Conservation (phyloP, 2,113 vertebrate genomes). For the Typhlomys cinereus region DNA sequence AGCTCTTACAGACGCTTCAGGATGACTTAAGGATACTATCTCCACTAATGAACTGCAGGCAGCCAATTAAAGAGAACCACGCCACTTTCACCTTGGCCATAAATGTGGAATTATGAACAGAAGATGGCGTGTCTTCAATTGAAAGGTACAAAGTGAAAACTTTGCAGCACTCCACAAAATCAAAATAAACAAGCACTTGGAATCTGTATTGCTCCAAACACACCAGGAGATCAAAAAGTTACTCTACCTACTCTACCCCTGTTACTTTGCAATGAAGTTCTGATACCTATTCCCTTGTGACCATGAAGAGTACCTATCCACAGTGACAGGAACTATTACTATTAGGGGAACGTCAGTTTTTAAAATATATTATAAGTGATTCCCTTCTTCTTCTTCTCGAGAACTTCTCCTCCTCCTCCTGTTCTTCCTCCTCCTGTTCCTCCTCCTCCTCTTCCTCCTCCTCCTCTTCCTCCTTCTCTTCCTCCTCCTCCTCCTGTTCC, state of each 20-base stretch:
- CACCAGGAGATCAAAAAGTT: neutral
- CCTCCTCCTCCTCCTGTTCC: too few relatives aligned
- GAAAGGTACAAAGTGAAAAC: slow-evolving; percentile 58
- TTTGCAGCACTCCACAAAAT: neutral
- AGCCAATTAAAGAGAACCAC: slow-evolving; percentile 80
- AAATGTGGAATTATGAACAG: slow-evolving; percentile 69
- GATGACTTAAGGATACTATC: slow-evolving; percentile 71
- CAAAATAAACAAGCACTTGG: neutral
- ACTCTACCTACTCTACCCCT: neutral
- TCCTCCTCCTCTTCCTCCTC: too few relatives aligned
- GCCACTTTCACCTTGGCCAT: slow-evolving; percentile 74
- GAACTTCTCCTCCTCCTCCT: too few relatives aligned
- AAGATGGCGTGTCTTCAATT: slow-evolving; percentile 55
- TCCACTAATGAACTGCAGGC: slow-evolving; percentile 79
- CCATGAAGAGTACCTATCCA: neutral
- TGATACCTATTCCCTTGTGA: neutral
- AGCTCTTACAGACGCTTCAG: slow-evolving; percentile 74
- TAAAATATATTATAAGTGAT: slow-evolving; percentile 50
- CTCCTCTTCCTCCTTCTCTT: too few relatives aligned
- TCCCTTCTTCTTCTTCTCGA: too few relatives aligned
- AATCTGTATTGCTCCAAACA: slow-evolving; percentile 8
- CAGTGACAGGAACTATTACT: neutral
- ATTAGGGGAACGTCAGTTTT: slow-evolving; percentile 44
- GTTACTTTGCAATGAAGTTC: neutral
- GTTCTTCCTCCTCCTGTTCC: too few relatives aligned